A percentile compares a stretch with the other conserved stretches of the same genome.
Conservation (phyloP, 2,888 invertebrate species). For the Cryptophagus acutangulus region DNA sequence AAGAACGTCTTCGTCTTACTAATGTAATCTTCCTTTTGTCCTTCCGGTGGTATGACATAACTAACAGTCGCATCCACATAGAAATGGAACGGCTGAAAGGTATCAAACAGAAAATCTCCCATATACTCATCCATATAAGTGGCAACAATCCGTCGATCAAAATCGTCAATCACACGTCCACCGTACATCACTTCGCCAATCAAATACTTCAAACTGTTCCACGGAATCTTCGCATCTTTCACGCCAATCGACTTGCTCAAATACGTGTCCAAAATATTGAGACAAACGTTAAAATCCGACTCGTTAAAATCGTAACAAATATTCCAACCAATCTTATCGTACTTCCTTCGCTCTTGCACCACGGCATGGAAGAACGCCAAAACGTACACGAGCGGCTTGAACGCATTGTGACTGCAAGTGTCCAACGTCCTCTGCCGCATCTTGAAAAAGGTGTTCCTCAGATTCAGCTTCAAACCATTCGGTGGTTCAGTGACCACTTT, state of each 20-base stretch:
- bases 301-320: conserved; percentile 91
- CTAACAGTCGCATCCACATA: conserved; percentile 69
- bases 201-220: conserved; percentile 86
- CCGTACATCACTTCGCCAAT: conserved; percentile 97
- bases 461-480: conserved; percentile 81
- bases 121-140: conserved; percentile 93
- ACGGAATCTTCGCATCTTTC: conserved; percentile 67
- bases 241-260: conserved; percentile 63
- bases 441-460: conserved; percentile 85
- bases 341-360: conserved; percentile 85
- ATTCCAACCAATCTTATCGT: conserved; percentile 94
- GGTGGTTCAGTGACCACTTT: conserved; percentile 90
- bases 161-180: conserved; percentile 87
- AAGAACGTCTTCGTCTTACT: conserved; percentile 45
- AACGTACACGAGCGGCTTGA: conserved; percentile 77
- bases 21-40: conserved; percentile 66
- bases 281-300: conserved; percentile 85
- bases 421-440: conserved; percentile 70
- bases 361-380: conserved; percentile 92
- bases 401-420: conserved; percentile 69
- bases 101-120: conserved; percentile 90
- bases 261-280: conserved; percentile 80
- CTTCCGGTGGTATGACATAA: conserved; percentile 70
- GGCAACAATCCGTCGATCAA: conserved; percentile 78
- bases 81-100: conserved; percentile 88